Evolutionary conservation across 2,113 vertebrate species (phyloP).

Genomic region (Heteronetta atricapilla): DNA sequence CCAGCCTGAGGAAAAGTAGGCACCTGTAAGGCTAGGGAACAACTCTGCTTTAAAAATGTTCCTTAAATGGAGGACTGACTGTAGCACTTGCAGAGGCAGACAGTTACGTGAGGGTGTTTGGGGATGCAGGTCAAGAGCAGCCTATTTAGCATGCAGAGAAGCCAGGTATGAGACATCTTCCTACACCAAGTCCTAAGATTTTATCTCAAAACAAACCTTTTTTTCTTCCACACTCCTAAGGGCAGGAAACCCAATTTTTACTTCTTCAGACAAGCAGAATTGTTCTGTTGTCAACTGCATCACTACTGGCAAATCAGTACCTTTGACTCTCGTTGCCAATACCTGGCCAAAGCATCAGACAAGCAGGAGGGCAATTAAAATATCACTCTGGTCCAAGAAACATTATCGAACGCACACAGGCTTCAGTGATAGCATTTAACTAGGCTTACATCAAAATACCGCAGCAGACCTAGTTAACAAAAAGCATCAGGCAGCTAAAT

Average conservation of each 20-base stretch:
- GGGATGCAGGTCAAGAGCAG: background rate
- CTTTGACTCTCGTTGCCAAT: background rate
- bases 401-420: background rate
- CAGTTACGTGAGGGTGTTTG: background rate
- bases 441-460: background rate
- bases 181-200: background rate
- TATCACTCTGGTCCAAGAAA: conserved; percentile 25
- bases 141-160: background rate
- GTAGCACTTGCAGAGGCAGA: background rate
- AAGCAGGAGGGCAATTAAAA: conserved; percentile 42
- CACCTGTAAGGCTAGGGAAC: background rate
- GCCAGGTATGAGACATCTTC: background rate
- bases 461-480: background rate
- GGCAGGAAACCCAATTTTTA: conserved; percentile 3
- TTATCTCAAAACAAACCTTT: conserved; percentile 11
- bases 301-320: background rate
- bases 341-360: conserved; percentile 25
- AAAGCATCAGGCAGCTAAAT: background rate
- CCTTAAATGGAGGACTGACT: background rate
- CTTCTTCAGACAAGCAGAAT: background rate
- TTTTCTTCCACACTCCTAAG: background rate
- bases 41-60: background rate
- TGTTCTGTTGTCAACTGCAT: background rate
- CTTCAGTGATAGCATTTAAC: conserved; percentile 3
- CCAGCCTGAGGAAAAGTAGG: background rate